Percentiles rank a stretch among this genome's conserved stretches.
phyloP scores from a whole-genome alignment of 2,888 invertebrate species.

The Plagodis pulveraria region DNA sequence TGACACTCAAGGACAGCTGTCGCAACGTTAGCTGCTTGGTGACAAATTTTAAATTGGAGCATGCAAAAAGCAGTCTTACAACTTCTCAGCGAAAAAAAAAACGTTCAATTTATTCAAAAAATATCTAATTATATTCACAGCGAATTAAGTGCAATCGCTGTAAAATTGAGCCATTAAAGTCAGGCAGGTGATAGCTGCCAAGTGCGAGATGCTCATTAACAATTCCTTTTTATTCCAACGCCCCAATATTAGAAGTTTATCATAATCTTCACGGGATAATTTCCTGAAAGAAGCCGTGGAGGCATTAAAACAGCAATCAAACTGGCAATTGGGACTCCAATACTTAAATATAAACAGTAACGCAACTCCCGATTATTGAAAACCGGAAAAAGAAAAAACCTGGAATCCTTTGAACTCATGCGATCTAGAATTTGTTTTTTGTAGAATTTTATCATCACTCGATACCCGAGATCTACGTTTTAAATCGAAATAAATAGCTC shows the following conservation, averaged over 20 bases:
- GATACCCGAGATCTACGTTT: too few species aligned
- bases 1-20: too few species aligned
- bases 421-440: too few species aligned
- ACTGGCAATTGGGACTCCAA: slow-evolving; percentile 66
- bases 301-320: slow-evolving; percentile 80
- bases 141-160: slow-evolving; percentile 18
- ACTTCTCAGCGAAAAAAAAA: background rate
- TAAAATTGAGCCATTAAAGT: slow-evolving; percentile 25
- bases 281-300: slow-evolving; percentile 58
- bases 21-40: too few species aligned
- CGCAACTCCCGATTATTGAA: slow-evolving; percentile 1
- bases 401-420: too few species aligned
- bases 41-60: too few species aligned
- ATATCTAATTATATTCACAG: background rate
- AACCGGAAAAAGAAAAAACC: too few species aligned
- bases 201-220: slow-evolving; percentile 22
- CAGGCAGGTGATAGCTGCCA: slow-evolving; percentile 20
- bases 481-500: too few species aligned
- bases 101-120: background rate
- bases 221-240: slow-evolving; percentile 36
- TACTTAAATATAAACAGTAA: slow-evolving; percentile 10
- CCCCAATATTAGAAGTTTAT: slow-evolving; percentile 41
- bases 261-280: slow-evolving; percentile 55
- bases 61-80: too few species aligned
- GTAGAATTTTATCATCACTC: too few species aligned